Evolutionary conservation across 35 echinoderm and acorn worm species (phyloP), one percentile per base, ranked within the genome.

Genomic region (Patiria miniata): DNA sequence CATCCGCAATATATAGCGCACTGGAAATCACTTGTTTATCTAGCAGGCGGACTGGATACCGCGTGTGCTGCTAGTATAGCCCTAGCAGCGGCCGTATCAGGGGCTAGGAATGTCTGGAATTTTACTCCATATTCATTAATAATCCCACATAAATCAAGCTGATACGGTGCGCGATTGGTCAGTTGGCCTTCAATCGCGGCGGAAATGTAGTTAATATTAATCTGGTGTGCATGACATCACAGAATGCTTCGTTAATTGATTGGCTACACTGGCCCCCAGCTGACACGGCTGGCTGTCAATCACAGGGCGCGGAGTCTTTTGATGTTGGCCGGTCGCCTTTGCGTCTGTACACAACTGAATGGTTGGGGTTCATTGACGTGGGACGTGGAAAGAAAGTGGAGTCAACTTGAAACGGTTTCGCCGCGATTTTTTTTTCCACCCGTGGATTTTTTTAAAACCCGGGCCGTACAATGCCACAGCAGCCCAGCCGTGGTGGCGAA

Each of bases 291-390:
- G 77, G 16, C 88, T 90, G 88, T 90, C 88, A 90, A 90, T 90
- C 88, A 90, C 83, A 68, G 88, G 88, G 51, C 80, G 80, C 80
- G 80, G 61, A 90, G 81, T 37, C 80, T 68, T 90, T 90, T 90
- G 88, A 90, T 90, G 88, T 90, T 90, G 39, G 88, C 88, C 88
- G 83, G 88, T 68, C 80, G 82, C 88, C 81, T 84, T 82, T 90
- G 88, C 88, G 65, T 90, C 80, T 90, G 81, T 82, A 89, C 87
- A 89, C 87, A 90, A 90, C 80, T 90, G 88, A 90, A 90, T 90
- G 88, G 88, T 82, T 36, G 44, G 51, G 73, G 50, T 90, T 82
- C 82, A 82, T 90, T 82, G 88, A 84, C 80, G 80, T 61, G 81
- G 88, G 82, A 82, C 88, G 53, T 84, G 81, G 78, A 68, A 82